These are phyloP conservation scores for Galaxias olidus DNA, from an alignment of 2,797 vertebrate genomes.

Conservation along the genomic window DNA sequence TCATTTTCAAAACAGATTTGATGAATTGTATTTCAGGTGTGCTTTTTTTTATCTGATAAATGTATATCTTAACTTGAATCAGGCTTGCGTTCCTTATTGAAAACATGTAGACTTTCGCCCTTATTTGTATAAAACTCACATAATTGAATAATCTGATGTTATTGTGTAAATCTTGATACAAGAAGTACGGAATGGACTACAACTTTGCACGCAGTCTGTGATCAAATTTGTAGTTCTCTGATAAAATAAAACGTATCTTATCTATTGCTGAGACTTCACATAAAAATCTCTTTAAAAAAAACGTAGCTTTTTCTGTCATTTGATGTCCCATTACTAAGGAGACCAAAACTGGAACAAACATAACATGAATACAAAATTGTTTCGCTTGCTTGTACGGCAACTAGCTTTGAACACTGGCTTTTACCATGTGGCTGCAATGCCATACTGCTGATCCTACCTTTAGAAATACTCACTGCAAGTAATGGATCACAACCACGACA, in stretches of 20 bases:
- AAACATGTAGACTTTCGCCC: too few species aligned
- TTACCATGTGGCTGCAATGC: too few species aligned
- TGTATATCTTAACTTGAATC: too few species aligned
- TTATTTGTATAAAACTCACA: too few species aligned
- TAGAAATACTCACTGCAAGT: slow-evolving; percentile 1
- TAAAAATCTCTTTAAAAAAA: slow-evolving; percentile 51
- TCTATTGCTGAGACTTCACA: slow-evolving; percentile 37
- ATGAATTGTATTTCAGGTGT: too few species aligned
- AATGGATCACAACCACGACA: slow-evolving; percentile 5
- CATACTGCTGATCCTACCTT: not conserved
- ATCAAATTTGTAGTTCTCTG: slow-evolving; percentile 36
- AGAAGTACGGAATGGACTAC: slow-evolving; percentile 51
- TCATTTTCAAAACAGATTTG: too few species aligned
- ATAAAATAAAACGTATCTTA: slow-evolving; percentile 32
- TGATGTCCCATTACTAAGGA: slow-evolving; percentile 38
- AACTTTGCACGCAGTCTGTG: too few species aligned
- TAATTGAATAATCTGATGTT: slow-evolving; percentile 7
- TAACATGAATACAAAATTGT: slow-evolving; percentile 3
- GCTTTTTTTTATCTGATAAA: too few species aligned
- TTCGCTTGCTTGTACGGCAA: too few species aligned
- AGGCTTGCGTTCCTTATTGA: too few species aligned
- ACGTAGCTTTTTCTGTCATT: slow-evolving; percentile 34
- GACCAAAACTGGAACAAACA: slow-evolving; percentile 53
- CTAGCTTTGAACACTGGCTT: too few species aligned
- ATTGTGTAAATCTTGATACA: slow-evolving; percentile 44